Percentiles rank a stretch among this genome's conserved stretches.
Evolutionary conservation across 1,140 invertebrate species (phyloP).

Genomic region (Steinernema feltiae): DNA sequence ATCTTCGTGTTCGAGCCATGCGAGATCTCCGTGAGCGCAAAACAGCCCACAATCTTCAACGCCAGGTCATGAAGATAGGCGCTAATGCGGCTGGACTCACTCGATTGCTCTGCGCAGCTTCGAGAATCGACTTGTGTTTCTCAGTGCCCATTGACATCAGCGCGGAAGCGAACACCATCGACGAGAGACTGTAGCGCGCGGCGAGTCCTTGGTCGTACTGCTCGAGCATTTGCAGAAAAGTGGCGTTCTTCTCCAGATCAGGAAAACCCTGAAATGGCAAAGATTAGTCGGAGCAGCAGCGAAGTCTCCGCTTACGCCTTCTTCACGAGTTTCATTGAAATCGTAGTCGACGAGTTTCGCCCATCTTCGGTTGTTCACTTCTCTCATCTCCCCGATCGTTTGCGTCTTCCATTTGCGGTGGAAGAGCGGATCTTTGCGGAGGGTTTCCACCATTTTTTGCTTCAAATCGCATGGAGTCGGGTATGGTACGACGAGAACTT

Average conservation of each 20-base stretch:
- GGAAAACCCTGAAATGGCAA: conserved; percentile 30
- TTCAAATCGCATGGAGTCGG: conserved; percentile 62
- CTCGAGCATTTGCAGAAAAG: conserved; percentile 62
- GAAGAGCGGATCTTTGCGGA: conserved; percentile 77
- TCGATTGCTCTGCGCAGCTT: conserved; percentile 68
- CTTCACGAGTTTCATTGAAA: conserved; percentile 65
- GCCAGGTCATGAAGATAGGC: conserved; percentile 14
- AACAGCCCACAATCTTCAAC: conserved; percentile 69
- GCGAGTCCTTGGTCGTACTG: conserved; percentile 69
- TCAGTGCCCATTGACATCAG: conserved; percentile 67
- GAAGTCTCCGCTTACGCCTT: conserved; percentile 41
- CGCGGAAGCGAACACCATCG: conserved; percentile 30
- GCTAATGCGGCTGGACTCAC: conserved; percentile 58
- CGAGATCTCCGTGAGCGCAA: conserved; percentile 82
- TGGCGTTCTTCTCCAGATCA: conserved; percentile 30
- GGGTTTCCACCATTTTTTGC: conserved; percentile 73
- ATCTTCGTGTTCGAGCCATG: conserved; percentile 88
- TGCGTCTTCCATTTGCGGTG: conserved; percentile 60
- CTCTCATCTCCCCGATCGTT: conserved; percentile 68
- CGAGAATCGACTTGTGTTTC: conserved; percentile 68
- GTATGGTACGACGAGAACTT: conserved; percentile 36
- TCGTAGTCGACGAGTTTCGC: conserved; percentile 66
- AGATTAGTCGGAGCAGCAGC: conserved; percentile 18
- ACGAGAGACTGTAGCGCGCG: conserved; percentile 58
- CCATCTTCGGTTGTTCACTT: conserved; percentile 65